Conservation (phyloP, 2,888 invertebrate genomes). For the Siphlonurus alternatus region DNA sequence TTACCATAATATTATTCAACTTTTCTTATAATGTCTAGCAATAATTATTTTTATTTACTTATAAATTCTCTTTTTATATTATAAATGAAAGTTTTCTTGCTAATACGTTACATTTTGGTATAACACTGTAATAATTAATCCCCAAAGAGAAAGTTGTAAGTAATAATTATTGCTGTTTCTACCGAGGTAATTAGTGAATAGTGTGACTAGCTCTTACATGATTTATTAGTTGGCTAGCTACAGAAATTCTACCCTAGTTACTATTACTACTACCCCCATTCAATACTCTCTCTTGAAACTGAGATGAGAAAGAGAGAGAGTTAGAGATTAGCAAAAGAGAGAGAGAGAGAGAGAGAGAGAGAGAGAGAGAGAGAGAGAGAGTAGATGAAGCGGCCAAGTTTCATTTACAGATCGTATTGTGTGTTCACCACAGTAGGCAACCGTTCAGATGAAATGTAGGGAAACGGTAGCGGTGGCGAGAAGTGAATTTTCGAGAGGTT, state of each 20-base stretch:
- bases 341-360: not conserved
- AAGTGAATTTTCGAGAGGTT: not conserved
- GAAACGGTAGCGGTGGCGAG: too few relatives aligned
- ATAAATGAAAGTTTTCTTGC: too few relatives aligned
- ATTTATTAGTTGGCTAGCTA: not conserved
- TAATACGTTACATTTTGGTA: too few relatives aligned
- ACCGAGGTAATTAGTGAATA: not conserved
- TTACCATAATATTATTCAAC: too few relatives aligned
- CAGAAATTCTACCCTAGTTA: too few relatives aligned
- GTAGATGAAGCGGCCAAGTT: not conserved
- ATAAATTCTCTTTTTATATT: too few relatives aligned
- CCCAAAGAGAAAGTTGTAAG: not conserved
- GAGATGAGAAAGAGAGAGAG: not conserved
- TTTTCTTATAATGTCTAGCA: too few relatives aligned
- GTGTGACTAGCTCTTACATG: not conserved
- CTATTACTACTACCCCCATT: too few relatives aligned
- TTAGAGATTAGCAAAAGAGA: not conserved
- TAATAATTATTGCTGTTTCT: not conserved
- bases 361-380: not conserved
- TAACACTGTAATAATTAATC: not conserved
- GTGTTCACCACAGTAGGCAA: not conserved
- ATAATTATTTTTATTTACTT: too few relatives aligned
- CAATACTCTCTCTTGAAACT: not conserved
- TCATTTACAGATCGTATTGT: not conserved
- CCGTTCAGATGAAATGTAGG: not conserved